Conservation (phyloP, 2,113 vertebrate genomes). For the Tychaedon coryphoeus region DNA sequence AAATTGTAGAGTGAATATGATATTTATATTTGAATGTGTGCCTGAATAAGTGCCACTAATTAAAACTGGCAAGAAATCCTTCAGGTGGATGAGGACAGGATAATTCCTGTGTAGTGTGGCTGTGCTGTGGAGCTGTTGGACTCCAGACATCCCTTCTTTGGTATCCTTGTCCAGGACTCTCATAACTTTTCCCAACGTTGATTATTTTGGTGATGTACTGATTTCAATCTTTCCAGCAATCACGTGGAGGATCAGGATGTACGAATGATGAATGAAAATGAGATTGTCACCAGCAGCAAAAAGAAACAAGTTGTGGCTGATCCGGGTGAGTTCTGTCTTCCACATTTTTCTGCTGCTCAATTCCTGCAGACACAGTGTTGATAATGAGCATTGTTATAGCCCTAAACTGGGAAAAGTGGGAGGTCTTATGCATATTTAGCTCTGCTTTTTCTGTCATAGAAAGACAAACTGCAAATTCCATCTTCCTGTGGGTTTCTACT, state of each 20-base stretch:
- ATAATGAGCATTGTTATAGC: not conserved
- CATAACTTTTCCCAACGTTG: not conserved
- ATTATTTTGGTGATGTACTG: not conserved
- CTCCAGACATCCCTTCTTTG: not conserved
- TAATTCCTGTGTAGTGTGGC: not conserved
- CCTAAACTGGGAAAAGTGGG: not conserved
- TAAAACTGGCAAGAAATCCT: conserved; percentile 12
- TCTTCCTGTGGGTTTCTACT: not conserved
- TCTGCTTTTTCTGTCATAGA: not conserved
- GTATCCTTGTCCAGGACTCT: not conserved
- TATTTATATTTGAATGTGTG: not conserved
- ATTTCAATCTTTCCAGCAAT: conserved; percentile 73
- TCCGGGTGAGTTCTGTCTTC: conserved; percentile 76
- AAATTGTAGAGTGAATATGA: not conserved
- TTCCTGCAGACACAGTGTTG: not conserved
- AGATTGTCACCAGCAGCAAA: conserved; percentile 81
- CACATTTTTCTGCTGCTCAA: not conserved
- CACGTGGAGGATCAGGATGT: conserved; percentile 92
- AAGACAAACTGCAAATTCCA: not conserved
- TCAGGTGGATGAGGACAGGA: not conserved
- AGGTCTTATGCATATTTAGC: not conserved
- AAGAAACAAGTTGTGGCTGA: conserved; percentile 82
- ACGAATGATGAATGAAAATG: conserved; percentile 93
- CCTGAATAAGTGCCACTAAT: not conserved
- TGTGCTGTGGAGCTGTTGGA: not conserved